These are phyloP conservation scores for Vireo altiloquus DNA, from an alignment of 2,113 vertebrate genomes.

Conservation along the genomic window DNA sequence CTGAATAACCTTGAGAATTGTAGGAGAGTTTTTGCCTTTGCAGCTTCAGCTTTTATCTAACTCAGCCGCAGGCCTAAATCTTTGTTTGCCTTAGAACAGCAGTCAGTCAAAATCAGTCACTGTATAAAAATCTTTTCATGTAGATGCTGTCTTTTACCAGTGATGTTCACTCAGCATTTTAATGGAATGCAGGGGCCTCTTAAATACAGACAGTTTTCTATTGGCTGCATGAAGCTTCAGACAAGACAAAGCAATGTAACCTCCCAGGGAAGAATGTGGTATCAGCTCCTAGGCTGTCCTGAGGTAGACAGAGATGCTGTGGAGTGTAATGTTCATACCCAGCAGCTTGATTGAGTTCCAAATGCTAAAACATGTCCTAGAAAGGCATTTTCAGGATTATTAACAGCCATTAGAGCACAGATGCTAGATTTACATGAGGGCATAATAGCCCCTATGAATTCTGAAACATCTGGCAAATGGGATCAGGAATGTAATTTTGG, in stretches of 20 bases:
- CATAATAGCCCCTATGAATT: slow-evolving; percentile 21
- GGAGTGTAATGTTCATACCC: slow-evolving; percentile 11
- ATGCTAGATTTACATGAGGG: slow-evolving; percentile 31
- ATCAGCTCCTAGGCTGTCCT: neutral
- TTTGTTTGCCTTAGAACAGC: slow-evolving; percentile 31
- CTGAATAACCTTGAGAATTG: slow-evolving; percentile 10
- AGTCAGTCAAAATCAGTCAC: slow-evolving; percentile 40
- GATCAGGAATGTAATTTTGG: slow-evolving; percentile 13
- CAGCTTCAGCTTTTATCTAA: slow-evolving; percentile 22
- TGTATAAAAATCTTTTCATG: slow-evolving; percentile 19
- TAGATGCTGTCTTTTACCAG: neutral
- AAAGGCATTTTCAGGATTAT: slow-evolving; percentile 45
- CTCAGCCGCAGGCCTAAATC: neutral
- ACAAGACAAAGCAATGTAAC: slow-evolving; percentile 1
- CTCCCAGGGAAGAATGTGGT: neutral
- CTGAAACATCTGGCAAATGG: slow-evolving; percentile 48
- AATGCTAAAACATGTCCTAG: slow-evolving; percentile 38
- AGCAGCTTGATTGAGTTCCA: slow-evolving; percentile 29
- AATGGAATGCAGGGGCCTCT: neutral
- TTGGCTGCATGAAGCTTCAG: neutral
- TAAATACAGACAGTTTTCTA: neutral
- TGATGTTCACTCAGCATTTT: slow-evolving; percentile 8
- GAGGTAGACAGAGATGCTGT: neutral
- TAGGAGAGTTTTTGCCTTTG: neutral
- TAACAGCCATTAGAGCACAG: slow-evolving; percentile 35